Evolutionary conservation across 2,113 vertebrate species (phyloP).

Genomic region (Pitta sordida): DNA sequence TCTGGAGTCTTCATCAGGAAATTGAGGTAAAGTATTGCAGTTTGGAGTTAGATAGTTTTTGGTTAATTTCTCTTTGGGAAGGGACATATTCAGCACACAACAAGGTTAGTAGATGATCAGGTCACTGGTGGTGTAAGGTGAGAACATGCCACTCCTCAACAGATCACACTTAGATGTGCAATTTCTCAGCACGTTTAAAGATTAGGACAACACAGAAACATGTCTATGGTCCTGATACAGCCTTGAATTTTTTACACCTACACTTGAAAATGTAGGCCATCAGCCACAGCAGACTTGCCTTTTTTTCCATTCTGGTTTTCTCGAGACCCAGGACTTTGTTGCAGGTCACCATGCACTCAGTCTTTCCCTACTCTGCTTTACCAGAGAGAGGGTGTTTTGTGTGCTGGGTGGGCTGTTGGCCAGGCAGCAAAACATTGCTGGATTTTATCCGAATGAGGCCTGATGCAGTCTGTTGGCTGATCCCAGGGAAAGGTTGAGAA

Average conservation of each 20-base stretch:
- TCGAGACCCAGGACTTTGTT: neutral
- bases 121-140: neutral
- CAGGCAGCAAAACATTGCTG: neutral
- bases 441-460: neutral
- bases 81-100: neutral
- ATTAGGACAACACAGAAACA: fast-evolving
- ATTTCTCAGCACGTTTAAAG: neutral
- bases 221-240: neutral
- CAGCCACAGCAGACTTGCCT: neutral
- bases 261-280: neutral
- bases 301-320: neutral
- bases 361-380: neutral
- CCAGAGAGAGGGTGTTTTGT: neutral
- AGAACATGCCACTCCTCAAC: neutral
- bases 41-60: neutral
- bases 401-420: neutral
- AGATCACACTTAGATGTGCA: neutral
- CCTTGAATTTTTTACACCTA: neutral
- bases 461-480: neutral
- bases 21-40: slow-evolving; percentile 68
- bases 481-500: neutral
- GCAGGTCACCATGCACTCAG: neutral
- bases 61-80: neutral
- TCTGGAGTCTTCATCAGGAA: slow-evolving; percentile 77
- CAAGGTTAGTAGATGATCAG: neutral